Percentiles rank a stretch among this genome's conserved stretches.
These are phyloP conservation scores for Prenolepis imparis DNA, from an alignment of 2,888 invertebrate species.

Conservation along the genomic window DNA sequence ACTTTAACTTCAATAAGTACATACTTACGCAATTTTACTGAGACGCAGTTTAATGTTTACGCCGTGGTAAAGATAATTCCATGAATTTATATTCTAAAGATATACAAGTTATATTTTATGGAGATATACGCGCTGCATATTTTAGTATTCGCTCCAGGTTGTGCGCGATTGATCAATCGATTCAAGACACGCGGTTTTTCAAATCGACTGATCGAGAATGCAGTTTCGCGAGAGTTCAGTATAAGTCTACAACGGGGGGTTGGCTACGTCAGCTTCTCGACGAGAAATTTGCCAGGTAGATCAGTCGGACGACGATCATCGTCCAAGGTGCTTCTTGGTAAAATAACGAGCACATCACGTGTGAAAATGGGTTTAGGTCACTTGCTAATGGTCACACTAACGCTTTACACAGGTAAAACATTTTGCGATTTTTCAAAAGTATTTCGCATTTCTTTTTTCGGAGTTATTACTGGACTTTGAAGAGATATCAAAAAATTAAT, in stretches of 20 bases:
- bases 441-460: neutral
- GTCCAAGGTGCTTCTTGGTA: slow-evolving; percentile 48
- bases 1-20: neutral
- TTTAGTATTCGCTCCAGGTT: neutral
- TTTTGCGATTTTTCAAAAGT: neutral
- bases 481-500: neutral
- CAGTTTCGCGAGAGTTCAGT: slow-evolving; percentile 38
- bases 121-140: neutral
- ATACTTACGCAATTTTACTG: neutral
- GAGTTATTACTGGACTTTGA: neutral
- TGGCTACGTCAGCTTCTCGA: slow-evolving; percentile 46
- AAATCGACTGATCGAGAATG: slow-evolving; percentile 11
- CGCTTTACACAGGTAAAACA: slow-evolving; percentile 56
- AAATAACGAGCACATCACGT: slow-evolving; percentile 26
- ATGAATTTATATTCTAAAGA: neutral
- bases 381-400: slow-evolving; percentile 5
- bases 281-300: slow-evolving; percentile 59
- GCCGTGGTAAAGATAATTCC: neutral
- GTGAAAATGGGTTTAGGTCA: slow-evolving; percentile 50
- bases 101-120: neutral
- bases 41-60: neutral
- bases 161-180: neutral
- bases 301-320: slow-evolving; percentile 66
- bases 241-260: slow-evolving; percentile 28
- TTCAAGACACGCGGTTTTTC: slow-evolving; percentile 15